A percentile compares a stretch with the other conserved stretches of the same genome.
Evolutionary conservation across 1,140 invertebrate genomes (phyloP).

Genomic region (Apis laboriosa): DNA sequence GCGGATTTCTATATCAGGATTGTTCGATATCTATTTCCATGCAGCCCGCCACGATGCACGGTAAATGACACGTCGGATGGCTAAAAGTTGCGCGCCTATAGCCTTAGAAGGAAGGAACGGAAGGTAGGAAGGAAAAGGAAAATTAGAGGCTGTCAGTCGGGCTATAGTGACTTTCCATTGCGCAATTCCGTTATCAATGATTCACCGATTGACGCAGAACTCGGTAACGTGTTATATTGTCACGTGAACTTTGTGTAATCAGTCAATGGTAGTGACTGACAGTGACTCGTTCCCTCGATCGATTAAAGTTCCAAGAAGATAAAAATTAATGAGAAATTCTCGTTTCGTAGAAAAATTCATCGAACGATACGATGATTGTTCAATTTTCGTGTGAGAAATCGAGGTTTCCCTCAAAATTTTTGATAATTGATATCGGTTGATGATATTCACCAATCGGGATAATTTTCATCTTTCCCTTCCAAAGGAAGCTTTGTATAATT

Average conservation of each 20-base stretch:
- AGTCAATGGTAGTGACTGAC: slow-evolving; percentile 41
- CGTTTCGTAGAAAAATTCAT: too few relatives aligned
- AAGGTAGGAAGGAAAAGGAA: too few relatives aligned
- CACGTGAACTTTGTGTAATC: slow-evolving; percentile 31
- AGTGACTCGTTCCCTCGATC: background rate
- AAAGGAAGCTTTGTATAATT: slow-evolving; percentile 20
- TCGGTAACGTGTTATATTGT: slow-evolving; percentile 4
- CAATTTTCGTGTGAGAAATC: too few relatives aligned
- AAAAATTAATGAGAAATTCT: background rate
- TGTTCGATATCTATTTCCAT: slow-evolving; percentile 50
- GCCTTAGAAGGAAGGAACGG: background rate
- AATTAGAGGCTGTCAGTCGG: background rate
- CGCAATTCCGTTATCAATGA: slow-evolving; percentile 45
- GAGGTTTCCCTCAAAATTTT: too few relatives aligned
- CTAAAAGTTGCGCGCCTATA: slow-evolving; percentile 9
- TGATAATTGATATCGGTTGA: background rate
- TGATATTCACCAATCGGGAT: background rate
- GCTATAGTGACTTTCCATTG: slow-evolving; percentile 29
- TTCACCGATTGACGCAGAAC: slow-evolving; percentile 35
- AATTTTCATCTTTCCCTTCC: background rate
- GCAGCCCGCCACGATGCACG: background rate
- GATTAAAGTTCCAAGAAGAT: background rate
- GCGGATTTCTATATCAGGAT: slow-evolving; percentile 51
- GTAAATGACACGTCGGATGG: slow-evolving; percentile 48
- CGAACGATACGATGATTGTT: background rate